Evolutionary conservation across 1,140 invertebrate species (phyloP).

Genomic region (Scaptomyza hsui): DNA sequence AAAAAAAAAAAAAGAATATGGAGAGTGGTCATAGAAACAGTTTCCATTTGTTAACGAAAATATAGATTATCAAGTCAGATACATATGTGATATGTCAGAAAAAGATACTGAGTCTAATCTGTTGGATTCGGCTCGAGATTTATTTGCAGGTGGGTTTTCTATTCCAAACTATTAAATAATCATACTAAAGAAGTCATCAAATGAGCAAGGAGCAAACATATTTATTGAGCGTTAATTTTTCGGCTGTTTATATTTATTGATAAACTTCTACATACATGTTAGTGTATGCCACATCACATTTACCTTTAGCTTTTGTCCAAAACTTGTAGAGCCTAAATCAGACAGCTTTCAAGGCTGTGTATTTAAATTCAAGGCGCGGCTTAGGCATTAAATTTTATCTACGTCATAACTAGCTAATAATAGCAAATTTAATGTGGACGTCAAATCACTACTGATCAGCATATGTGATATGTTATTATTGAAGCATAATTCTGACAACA

Average conservation of each 20-base stretch:
- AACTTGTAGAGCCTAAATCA: slow-evolving; percentile 41
- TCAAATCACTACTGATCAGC: slow-evolving; percentile 13
- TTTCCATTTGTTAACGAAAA: background rate
- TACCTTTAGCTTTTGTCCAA: slow-evolving; percentile 57
- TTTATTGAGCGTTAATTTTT: slow-evolving; percentile 48
- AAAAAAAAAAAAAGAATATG: slow-evolving; percentile 31
- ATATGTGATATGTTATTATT: too few relatives aligned
- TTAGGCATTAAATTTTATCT: slow-evolving; percentile 66
- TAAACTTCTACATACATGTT: slow-evolving; percentile 22
- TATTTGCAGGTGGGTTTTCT: too few relatives aligned
- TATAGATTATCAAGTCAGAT: slow-evolving; percentile 13
- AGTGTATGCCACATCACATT: slow-evolving; percentile 37
- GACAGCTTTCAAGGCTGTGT: slow-evolving; percentile 59
- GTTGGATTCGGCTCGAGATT: too few relatives aligned
- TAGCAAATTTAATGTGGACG: slow-evolving; percentile 25
- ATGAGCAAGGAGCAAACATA: slow-evolving; percentile 70
- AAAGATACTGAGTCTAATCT: background rate
- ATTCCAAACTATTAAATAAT: slow-evolving; percentile 7
- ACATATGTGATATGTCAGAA: background rate
- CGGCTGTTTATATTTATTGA: slow-evolving; percentile 13
- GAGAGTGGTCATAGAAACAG: background rate
- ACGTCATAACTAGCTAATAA: slow-evolving; percentile 68
- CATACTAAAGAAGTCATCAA: slow-evolving; percentile 47
- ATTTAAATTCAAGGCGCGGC: slow-evolving; percentile 77
- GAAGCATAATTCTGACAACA: slow-evolving; percentile 2